Evolutionary conservation across 2,113 vertebrate species (phyloP).

Genomic region (Pollachius pollachius): DNA sequence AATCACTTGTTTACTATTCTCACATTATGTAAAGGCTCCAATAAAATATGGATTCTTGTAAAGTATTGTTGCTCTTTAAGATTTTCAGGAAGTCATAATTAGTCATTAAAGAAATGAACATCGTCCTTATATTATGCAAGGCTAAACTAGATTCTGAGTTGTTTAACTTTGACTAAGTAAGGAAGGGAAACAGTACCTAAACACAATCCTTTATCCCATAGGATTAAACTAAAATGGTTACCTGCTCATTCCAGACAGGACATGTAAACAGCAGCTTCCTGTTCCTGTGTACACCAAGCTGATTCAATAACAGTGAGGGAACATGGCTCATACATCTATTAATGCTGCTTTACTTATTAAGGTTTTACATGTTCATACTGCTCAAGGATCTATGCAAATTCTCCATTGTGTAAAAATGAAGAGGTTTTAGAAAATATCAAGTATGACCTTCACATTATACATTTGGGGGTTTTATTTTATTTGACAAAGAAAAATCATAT

Average conservation of each 20-base stretch:
- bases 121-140: not conserved
- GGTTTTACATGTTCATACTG: not conserved
- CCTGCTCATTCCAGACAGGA: slow-evolving; percentile 6
- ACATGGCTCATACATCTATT: not conserved
- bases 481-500: slow-evolving; percentile 73
- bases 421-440: slow-evolving; percentile 3
- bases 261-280: slow-evolving; percentile 53
- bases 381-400: not conserved
- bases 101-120: not conserved
- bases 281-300: slow-evolving; percentile 38
- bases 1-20: slow-evolving; percentile 15
- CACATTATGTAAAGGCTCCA: slow-evolving; percentile 40
- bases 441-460: slow-evolving; percentile 27
- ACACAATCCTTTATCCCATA: not conserved
- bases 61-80: slow-evolving; percentile 6
- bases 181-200: not conserved
- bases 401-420: not conserved
- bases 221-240: not conserved
- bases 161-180: not conserved
- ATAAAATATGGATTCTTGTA: slow-evolving; percentile 11
- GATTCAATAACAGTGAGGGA: slow-evolving; percentile 42
- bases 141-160: not conserved
- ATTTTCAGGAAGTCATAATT: not conserved
- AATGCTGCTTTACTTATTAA: slow-evolving; percentile 1
- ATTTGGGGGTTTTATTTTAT: slow-evolving; percentile 58